Percentiles rank a stretch among this genome's conserved stretches.
These are phyloP conservation scores for Brachypalpus laphriformis DNA, from an alignment of 2,888 invertebrate genomes.

Conservation along the genomic window DNA sequence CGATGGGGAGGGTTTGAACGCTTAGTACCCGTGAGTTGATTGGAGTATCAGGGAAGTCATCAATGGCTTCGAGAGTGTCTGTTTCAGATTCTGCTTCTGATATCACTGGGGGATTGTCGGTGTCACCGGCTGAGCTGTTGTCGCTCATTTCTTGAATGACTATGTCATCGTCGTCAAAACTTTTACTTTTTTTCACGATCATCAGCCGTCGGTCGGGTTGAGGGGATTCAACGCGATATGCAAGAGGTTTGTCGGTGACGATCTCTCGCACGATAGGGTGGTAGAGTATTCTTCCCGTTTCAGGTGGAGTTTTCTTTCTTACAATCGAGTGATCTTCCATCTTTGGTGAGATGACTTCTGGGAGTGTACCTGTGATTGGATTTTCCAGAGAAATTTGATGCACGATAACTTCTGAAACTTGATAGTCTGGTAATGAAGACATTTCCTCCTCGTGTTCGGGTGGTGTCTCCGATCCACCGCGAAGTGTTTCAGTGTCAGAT, in stretches of 20 bases:
- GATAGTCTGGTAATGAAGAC: neutral
- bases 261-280: constrained; percentile 51
- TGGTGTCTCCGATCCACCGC: constrained; percentile 3
- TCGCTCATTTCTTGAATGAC: constrained; percentile 82
- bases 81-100: constrained; percentile 86
- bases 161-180: constrained; percentile 60
- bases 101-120: constrained; percentile 84
- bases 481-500: constrained; percentile 16
- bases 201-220: constrained; percentile 43
- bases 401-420: neutral
- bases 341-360: neutral
- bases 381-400: neutral
- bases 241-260: constrained; percentile 16
- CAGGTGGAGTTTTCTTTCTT: constrained; percentile 11
- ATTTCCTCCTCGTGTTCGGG: neutral
- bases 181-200: constrained; percentile 75
- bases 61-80: constrained; percentile 76
- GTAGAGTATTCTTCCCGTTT: neutral
- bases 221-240: constrained; percentile 78
- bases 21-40: constrained; percentile 60
- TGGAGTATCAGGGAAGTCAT: constrained; percentile 80
- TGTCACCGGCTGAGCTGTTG: constrained; percentile 80
- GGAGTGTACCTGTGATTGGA: neutral
- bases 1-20: constrained; percentile 72
- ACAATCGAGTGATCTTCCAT: neutral